Conservation (phyloP, 2,888 invertebrate species). For the Agrochola lota region DNA sequence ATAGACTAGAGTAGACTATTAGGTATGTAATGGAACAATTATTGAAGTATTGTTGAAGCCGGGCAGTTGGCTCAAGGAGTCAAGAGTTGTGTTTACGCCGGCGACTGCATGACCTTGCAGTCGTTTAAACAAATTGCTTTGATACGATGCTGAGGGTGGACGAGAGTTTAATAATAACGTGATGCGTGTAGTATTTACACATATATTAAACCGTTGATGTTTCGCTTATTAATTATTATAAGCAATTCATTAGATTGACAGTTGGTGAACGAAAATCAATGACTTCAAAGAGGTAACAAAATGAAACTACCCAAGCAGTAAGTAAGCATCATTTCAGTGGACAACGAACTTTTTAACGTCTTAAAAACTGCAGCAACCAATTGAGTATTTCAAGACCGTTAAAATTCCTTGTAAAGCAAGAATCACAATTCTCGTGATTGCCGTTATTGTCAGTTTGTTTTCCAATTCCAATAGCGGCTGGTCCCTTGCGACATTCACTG, state of each 20-base stretch:
- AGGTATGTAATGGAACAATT: conserved; percentile 11
- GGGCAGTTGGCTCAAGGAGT: background rate
- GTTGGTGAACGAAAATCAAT: conserved; percentile 2
- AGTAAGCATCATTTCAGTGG: conserved; percentile 24
- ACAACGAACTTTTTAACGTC: conserved; percentile 30
- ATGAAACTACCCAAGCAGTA: background rate
- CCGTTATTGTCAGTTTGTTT: conserved; percentile 66
- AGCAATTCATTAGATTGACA: background rate
- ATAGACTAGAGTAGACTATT: background rate
- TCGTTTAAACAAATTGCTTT: conserved; percentile 65
- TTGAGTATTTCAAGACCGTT: conserved; percentile 52
- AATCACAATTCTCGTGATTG: conserved; percentile 60
- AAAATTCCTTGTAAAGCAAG: conserved; percentile 60
- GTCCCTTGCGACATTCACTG: conserved; percentile 65
- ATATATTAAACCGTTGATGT: background rate
- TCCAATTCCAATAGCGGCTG: conserved; percentile 64
- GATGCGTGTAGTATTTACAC: conserved; percentile 34
- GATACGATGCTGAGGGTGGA: conserved; percentile 54
- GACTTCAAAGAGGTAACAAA: conserved; percentile 6
- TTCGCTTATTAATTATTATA: background rate
- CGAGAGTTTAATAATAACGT: conserved; percentile 23
- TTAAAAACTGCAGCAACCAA: conserved; percentile 19
- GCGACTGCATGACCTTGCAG: conserved; percentile 59
- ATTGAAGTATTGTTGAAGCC: conserved; percentile 26
- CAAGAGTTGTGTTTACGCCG: conserved; percentile 45